phyloP scores from a whole-genome alignment of 2,888 invertebrate species.

The Nymphalis c-album region DNA sequence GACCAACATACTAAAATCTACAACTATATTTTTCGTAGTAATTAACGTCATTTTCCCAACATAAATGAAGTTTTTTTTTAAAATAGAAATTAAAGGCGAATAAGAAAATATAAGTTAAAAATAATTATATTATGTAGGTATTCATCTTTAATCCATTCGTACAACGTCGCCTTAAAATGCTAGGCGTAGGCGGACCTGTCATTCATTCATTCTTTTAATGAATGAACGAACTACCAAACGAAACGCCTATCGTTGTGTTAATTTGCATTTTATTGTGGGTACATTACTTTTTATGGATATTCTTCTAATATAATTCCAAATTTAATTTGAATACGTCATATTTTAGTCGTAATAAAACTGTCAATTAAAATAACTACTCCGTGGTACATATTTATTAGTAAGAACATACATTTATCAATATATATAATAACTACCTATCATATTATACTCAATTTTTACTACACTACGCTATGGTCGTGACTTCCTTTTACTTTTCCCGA shows the following conservation, averaged over 20 bases:
- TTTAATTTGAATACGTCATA: constrained; percentile 13
- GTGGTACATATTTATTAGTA: neutral
- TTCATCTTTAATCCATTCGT: neutral
- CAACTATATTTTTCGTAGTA: neutral
- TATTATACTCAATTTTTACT: too few relatives aligned
- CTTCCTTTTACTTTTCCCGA: too few relatives aligned
- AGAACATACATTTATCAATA: too few relatives aligned
- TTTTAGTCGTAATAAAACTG: neutral
- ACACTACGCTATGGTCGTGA: too few relatives aligned
- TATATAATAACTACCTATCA: too few relatives aligned
- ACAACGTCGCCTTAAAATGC: constrained; percentile 11
- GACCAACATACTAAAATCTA: too few relatives aligned
- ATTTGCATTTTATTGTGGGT: constrained; percentile 24
- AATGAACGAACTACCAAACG: constrained; percentile 37
- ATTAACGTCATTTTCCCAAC: too few relatives aligned
- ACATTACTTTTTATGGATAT: constrained; percentile 16
- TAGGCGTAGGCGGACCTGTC: constrained; percentile 39
- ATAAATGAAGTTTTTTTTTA: too few relatives aligned
- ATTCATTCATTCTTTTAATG: constrained; percentile 42
- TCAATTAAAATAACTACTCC: constrained; percentile 3
- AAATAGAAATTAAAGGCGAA: too few relatives aligned
- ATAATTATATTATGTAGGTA: neutral
- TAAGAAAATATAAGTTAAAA: neutral
- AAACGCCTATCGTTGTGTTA: constrained; percentile 12
- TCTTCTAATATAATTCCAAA: constrained; percentile 9